Evolutionary conservation across 2,888 invertebrate genomes (phyloP), one percentile per base, ranked within the genome.

Genomic region (Ophion obscuratus): DNA sequence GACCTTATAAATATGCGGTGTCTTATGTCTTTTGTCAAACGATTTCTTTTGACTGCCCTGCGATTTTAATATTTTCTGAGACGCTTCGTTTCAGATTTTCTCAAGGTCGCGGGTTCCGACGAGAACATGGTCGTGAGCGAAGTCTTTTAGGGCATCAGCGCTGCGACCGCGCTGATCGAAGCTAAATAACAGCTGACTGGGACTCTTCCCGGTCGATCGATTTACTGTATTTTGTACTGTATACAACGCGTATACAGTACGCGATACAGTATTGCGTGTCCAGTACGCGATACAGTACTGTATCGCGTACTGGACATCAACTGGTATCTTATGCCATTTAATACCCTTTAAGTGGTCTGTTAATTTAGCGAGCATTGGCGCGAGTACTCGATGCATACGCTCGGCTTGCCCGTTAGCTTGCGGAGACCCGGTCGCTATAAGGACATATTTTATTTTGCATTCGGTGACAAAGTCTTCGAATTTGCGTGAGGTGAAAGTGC

Each of bases 371-470:
- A 90, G 57, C 83, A 90, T 88, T 14, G 87, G 87, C 4, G 80
- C 88, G 10, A 91, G 59, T 2, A 77, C 76, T 10, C 87, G 68
- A 73, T 90, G 89, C 3, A 87, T 62, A 9, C 89, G 68, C 36
- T 90, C 89, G 4, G 88, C 84, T 74, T 92, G 91, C 0, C 92
- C 91, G 81, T 92, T 92, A 0, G 90, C 89, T 75, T 90, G 85
- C 2, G 91, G 91, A 1, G 88, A 87, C 1, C 84, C 89, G 0
- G 90, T 87, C 3, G 92, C 90, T 7, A 91, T 88, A 57, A 85
- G 79, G 7, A 90, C 82, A 74, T 90, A 89, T 66, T 83, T 67
- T 20, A 91, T 88, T 10, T 84, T 74, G 11, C 84, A 66, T 31
- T 85, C 84, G 9, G 78, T 36, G 5, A 89, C 11, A 79, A 90